Evolutionary conservation across 2,888 invertebrate genomes (phyloP).

Genomic region (Synanthedon vespiformis): DNA sequence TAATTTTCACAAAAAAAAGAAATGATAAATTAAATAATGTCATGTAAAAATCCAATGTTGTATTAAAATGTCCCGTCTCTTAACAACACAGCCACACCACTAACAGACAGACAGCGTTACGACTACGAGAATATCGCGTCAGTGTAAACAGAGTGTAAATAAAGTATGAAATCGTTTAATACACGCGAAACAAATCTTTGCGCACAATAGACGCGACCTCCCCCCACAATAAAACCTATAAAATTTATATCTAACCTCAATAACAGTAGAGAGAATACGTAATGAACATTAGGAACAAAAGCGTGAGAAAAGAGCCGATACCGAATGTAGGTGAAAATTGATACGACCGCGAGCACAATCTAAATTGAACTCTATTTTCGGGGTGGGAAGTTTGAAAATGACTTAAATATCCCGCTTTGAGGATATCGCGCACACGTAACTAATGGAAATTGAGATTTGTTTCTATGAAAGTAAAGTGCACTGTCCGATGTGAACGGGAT

Average conservation of each 20-base stretch:
- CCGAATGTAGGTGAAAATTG: constrained; percentile 52
- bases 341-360: constrained; percentile 14
- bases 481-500: constrained; percentile 8
- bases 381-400: constrained; percentile 17
- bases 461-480: constrained; percentile 11
- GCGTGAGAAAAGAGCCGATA: constrained; percentile 55
- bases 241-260: constrained; percentile 56
- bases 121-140: background rate
- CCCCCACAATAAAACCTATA: constrained; percentile 49
- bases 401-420: constrained; percentile 10
- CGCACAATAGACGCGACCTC: constrained; percentile 28
- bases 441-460: constrained; percentile 19
- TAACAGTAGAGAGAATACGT: constrained; percentile 60
- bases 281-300: constrained; percentile 65
- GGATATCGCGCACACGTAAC: constrained; percentile 22
- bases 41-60: background rate
- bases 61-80: background rate
- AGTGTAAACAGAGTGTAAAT: no score
- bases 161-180: background rate
- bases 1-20: no score
- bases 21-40: no score
- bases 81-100: background rate
- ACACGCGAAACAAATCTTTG: constrained; percentile 30
- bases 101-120: background rate
- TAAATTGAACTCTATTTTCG: constrained; percentile 18